Conservation (phyloP, 1,140 invertebrate species). For the Listronotus bonariensis region DNA sequence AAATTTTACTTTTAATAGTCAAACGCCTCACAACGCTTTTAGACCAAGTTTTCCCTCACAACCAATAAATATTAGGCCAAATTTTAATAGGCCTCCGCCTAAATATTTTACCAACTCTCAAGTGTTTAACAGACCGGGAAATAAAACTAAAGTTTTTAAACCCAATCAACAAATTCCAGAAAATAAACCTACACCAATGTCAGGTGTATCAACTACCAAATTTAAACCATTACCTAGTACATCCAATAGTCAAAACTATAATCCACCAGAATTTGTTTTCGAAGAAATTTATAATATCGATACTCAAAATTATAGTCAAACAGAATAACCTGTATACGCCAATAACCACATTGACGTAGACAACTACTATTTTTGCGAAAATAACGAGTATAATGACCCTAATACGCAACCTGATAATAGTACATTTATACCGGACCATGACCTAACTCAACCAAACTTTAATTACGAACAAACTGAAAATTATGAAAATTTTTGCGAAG, state of each 20-base stretch:
- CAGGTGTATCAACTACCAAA: background rate
- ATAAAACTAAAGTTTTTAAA: constrained; percentile 16
- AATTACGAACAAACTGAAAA: constrained; percentile 1
- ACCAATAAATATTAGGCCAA: background rate
- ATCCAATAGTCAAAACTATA: background rate
- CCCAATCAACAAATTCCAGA: constrained; percentile 3
- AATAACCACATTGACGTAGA: background rate
- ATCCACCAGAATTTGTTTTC: constrained; percentile 7
- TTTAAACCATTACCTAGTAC: background rate
- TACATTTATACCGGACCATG: no score
- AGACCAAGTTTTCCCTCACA: background rate
- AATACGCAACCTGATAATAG: no score
- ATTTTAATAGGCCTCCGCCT: background rate
- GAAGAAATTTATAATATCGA: constrained; percentile 15
- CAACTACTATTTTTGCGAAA: background rate
- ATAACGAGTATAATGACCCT: background rate
- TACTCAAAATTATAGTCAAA: no score
- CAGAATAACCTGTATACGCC: background rate
- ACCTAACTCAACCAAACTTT: no score
- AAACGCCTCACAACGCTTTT: background rate
- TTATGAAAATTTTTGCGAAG: background rate
- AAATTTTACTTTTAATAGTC: background rate
- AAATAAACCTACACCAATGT: background rate
- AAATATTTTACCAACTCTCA: background rate
- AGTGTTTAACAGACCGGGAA: background rate